Evolutionary conservation across 1,140 invertebrate species (phyloP), one percentile per base, ranked within the genome.

Genomic region (Drosophila varians): DNA sequence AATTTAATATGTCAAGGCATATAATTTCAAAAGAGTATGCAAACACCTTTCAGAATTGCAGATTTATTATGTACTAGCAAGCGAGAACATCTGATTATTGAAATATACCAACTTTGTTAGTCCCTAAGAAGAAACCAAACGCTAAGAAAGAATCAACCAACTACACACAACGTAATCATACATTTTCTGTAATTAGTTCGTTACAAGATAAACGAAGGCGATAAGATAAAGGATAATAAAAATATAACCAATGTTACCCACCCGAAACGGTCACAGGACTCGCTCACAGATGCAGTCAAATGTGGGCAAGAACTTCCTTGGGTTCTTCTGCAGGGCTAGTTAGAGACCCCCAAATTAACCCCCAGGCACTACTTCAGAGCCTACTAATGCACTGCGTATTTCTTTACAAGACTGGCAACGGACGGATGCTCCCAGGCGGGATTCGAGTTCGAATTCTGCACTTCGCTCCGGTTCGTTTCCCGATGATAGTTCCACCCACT

Each of bases 381-480:
- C 55, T 76, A 88, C 71, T 87, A 87, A 87, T 87, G 57, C 76
- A 61, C 66, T 83, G 80, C 65, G 74, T 87, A 83, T 87, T 87
- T 87, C 83, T 87, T 87, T 87, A 65, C 83, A 87, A 87, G 83
- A 73, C 83, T 88, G 78, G 69, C 71, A 58, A 61, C 42, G 62
- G 62, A 58, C 72, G 79, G 70, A 84, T 55, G 46, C 23, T 78
- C 46, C 70, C 58, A 51, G 14, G 40, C 62, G 12, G 25, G 16
- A 48, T 48, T 48, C 62, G 62, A 26, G 26, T 66, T 36, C 62
- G 46, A 61, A 26, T 46, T 58, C 36, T 65, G 60, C 57, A 19
- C 19, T 65, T 34, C 38, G 61, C 62, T 52, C 26, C 38, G 46
- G 36, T 66, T 66, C 23, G 60, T 38, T 61, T 60, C 40, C 9